phyloP scores from a whole-genome alignment of 2,888 invertebrate species.

The Anagyrus pseudococci region DNA sequence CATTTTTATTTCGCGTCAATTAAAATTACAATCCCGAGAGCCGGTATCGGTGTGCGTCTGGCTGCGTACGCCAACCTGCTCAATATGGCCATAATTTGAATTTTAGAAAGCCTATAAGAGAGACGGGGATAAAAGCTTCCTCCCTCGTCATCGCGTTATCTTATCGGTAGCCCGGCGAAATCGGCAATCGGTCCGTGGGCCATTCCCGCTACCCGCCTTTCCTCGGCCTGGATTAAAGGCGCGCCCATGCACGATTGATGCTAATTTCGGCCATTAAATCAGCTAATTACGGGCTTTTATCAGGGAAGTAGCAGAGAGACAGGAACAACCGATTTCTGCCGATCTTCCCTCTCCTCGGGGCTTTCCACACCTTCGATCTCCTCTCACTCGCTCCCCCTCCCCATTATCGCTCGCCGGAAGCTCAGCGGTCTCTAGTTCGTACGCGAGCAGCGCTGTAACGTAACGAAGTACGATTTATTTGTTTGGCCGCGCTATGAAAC shows the following conservation, averaged over 20 bases:
- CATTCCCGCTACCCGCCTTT: neutral
- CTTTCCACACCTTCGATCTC: neutral
- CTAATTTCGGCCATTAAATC: conserved; percentile 15
- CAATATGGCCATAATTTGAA: neutral
- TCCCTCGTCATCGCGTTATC: neutral
- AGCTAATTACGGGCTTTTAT: conserved; percentile 6
- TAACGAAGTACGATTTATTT: conserved; percentile 20
- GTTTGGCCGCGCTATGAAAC: too few species aligned
- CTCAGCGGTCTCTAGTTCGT: too few species aligned
- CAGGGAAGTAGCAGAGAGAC: too few species aligned
- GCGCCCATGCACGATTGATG: neutral
- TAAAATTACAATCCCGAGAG: neutral
- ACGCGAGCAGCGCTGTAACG: neutral
- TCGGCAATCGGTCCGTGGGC: conserved; percentile 6
- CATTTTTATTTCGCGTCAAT: neutral
- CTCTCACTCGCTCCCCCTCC: too few species aligned
- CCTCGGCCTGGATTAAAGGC: neutral
- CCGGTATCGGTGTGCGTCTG: neutral
- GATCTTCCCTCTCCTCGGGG: neutral
- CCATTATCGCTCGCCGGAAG: too few species aligned
- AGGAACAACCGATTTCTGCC: neutral
- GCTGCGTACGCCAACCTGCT: too few species aligned
- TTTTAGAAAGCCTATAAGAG: neutral
- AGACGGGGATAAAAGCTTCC: too few species aligned
- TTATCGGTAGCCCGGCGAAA: neutral